These are phyloP conservation scores for Camarhynchus parvulus DNA, from an alignment of 2,113 vertebrate genomes.

Conservation along the genomic window DNA sequence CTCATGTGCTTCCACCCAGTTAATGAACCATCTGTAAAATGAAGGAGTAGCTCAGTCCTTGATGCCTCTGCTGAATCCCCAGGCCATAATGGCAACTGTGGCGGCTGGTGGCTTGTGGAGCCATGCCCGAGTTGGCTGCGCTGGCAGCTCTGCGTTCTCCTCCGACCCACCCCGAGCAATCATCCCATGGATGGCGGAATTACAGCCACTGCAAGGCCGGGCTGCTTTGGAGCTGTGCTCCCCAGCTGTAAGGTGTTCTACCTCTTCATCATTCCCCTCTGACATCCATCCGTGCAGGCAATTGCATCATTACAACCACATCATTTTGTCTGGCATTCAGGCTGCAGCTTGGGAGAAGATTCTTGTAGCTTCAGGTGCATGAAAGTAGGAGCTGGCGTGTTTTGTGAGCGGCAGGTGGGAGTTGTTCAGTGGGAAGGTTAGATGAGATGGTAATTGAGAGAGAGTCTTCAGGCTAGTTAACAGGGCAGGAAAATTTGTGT, in stretches of 20 bases:
- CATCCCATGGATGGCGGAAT: neutral
- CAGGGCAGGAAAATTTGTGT: neutral
- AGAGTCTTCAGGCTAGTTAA: conserved; percentile 25
- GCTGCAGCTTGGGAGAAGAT: conserved; percentile 11
- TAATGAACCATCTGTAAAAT: conserved; percentile 65
- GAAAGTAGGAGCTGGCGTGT: neutral
- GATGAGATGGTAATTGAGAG: conserved; percentile 14
- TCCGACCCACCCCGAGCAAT: fast-evolving
- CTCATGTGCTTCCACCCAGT: conserved; percentile 61
- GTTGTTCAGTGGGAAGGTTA: conserved; percentile 10
- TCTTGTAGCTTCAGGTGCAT: conserved; percentile 36
- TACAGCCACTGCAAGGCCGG: neutral
- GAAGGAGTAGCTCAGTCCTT: conserved; percentile 9
- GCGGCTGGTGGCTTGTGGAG: neutral
- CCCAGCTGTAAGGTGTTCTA: neutral
- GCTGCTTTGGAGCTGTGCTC: neutral
- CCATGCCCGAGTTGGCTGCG: neutral
- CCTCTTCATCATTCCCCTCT: neutral
- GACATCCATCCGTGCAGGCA: neutral
- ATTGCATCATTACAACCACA: neutral
- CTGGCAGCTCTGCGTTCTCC: neutral
- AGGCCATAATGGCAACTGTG: neutral
- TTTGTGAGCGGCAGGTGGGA: neutral
- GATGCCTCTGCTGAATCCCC: conserved; percentile 9
- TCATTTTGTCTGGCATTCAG: neutral